Evolutionary conservation across 2,113 vertebrate genomes (phyloP), one percentile per base, ranked within the genome.

Genomic region (Bubo scandiacus): DNA sequence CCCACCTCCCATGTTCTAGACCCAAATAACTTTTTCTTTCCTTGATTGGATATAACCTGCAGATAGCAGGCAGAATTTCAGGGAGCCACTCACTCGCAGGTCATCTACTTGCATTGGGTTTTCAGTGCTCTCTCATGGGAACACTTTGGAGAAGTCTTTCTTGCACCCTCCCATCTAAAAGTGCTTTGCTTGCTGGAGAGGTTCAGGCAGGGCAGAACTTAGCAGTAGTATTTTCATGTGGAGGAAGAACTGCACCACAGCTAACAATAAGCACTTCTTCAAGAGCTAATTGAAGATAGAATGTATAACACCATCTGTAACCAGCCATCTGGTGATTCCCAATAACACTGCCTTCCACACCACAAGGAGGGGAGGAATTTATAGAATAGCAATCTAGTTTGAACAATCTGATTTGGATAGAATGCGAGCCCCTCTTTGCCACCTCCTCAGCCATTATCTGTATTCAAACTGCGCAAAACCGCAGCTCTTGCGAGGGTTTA

Each of bases 221-320:
- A 94, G 62, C 9, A 2, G 55, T 6, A 82, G 72, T n/a, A 86
- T 94, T 96, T 85, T 97, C 4, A 0, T 62, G 59, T 82, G 74
- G 85, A 96, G 81, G 90, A 96, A 96, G 96, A 96, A 90, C 94
- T 78, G 89, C 93, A 96, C 93, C 94, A 88, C 94, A 91, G 91
- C 93, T 97, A 96, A 95, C 96, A 97, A 97, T 96, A 97, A 97
- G 94, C 97, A 96, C 93, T 96, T 97, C 95, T 96, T 97, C 97
- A 97, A 97, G 96, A 97, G 94, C 96, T 97, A 97, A 97, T 97
- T 97, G 97, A 96, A 97, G 97, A 97, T 96, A 93, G 95, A 97
- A 96, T 97, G 95, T 97, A 97, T 96, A 95, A 97, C 95, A 88
- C 95, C 96, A 96, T 97, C 97, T 97, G 96, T 97, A 97, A 97